phyloP scores from a whole-genome alignment of 2,113 vertebrate genomes.

The Mobula hypostoma region DNA sequence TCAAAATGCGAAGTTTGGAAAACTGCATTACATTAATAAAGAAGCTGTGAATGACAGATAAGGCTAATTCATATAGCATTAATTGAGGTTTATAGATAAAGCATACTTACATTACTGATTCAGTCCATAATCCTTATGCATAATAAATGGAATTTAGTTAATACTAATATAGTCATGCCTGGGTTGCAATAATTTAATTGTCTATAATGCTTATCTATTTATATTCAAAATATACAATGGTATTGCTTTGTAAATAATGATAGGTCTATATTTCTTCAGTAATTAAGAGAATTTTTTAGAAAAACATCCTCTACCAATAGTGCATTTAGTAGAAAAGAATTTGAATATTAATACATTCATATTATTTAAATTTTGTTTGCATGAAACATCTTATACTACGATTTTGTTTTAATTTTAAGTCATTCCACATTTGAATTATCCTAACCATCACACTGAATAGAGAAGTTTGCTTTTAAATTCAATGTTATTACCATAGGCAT shows the following conservation, averaged over 20 bases:
- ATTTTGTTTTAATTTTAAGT: background rate
- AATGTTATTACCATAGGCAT: too few relatives aligned
- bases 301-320: background rate
- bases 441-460: background rate
- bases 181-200: background rate
- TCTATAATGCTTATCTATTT: background rate
- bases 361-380: background rate
- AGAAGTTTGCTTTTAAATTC: too few relatives aligned
- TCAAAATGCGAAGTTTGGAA: background rate
- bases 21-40: constrained; percentile 3
- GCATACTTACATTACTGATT: background rate
- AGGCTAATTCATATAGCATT: constrained; percentile 12
- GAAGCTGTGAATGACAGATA: background rate
- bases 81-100: background rate
- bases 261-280: background rate
- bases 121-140: background rate
- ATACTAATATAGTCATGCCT: background rate
- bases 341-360: background rate
- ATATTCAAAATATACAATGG: background rate
- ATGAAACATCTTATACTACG: background rate
- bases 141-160: background rate
- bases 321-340: background rate
- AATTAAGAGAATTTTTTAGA: background rate
- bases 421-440: background rate
- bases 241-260: background rate